Evolutionary conservation across 92 coral and sea anemone genomes (phyloP), one percentile per base, ranked within the genome.

Genomic region (Porites evermanni): DNA sequence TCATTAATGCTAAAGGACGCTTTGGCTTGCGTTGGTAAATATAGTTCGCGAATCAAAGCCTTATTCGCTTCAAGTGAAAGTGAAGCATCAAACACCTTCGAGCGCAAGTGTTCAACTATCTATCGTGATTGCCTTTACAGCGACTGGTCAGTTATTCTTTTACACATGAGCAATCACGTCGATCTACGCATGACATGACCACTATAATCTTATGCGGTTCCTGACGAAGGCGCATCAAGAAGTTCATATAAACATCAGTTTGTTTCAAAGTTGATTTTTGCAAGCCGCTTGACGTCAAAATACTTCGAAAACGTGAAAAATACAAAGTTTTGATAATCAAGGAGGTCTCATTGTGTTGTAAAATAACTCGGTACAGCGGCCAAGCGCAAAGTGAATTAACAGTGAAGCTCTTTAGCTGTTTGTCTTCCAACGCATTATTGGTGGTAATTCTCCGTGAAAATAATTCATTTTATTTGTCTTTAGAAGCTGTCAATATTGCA

Each of bases 391-490:
- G 9, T 32, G 32, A 70, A 32, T 59, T 29, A 77, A 72, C n/a
- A 64, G 50, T 63, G 12, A 51, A 79, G 13, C 14, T 67, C 18
- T 83, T 2, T 23, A 24, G 65, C 18, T 56, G 59, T 74, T 83
- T 83, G 80, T 83, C 44, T 53, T 20, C 58, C 32, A 14, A 50
- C 53, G 44, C 23, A 72, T 83, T 83, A 73, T 83, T 64, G 51
- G 64, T 83, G 87, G 87, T 74, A 83, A 75, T 60, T 83, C 87
- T 83, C 87, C 87, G 80, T 83, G 80, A 73, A 38, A 83, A 74
- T 73, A 81, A 81, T 68, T 69, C 77, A 54, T 69, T 51, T 72
- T 12, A 12, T 10, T 83, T 72, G 70, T 83, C 80, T 47, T 64
- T 44, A 64, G 63, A 73, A 52, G 72, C 70, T 72, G 74, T 50